Evolutionary conservation across 2,113 vertebrate genomes (phyloP), one percentile per base, ranked within the genome.

Genomic region (Seriola rivoliana): DNA sequence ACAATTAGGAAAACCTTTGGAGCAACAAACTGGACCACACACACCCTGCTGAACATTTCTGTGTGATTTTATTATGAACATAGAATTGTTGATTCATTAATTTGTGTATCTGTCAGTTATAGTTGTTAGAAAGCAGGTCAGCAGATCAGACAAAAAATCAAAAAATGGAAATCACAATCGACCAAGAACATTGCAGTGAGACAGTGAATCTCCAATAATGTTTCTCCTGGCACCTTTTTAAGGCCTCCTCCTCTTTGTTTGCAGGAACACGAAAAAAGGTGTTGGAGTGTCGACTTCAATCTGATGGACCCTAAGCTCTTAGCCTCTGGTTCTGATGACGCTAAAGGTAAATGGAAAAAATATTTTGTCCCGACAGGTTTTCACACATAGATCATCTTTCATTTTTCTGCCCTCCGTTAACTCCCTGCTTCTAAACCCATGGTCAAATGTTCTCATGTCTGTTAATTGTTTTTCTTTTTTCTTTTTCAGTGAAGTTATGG

Each of bases 231-330:
- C 52, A 52, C 0, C 19, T 63, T 72, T 68, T 38, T 40, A n/a
- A 62, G 9, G 0, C 32, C 60, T 17, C 36, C 29, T 64, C 21
- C 70, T 6, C 8, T 40, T 77, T 76, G 19, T 73, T 69, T 71
- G 40, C 78, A 99, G 98, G 98, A 99, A 65, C 98, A 99, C 91
- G 98, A 99, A 92, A 99, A 99, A 91, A 96, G 98, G 68, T 99
- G 98, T 93, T 99, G 98, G 98, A 99, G 98, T 85, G 98, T 99
- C 54, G 98, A 99, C 93, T 99, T 99, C 85, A 99, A 99, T 90
- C 95, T 99, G 85, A 99, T 99, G 98, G 98, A 99, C 93, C 98
- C 98, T 21, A 99, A 99, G 90, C 96, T 99, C 12, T 95, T 99
- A 93, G 98, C 98, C 75, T 99, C 98, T 14, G 98, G 98, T 84